Evolutionary conservation across 2,888 invertebrate species (phyloP), one percentile per base, ranked within the genome.

Genomic region (Ichneumoninae sp.): DNA sequence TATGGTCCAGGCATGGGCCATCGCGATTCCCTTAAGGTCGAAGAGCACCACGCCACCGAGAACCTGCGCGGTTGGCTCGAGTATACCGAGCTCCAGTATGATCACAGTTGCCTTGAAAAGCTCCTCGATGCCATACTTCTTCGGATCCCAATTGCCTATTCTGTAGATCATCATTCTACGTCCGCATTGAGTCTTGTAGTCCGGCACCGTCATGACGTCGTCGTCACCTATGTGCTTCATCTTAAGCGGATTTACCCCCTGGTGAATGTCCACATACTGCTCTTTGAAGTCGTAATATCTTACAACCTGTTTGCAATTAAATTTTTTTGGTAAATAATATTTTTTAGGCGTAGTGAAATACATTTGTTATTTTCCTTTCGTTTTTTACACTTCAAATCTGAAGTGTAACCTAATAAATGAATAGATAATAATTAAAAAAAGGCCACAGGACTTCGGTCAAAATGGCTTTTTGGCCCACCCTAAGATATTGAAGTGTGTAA

Each of bases 271-370:
- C 2, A 96, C 96, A 90, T 97, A 96, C 19, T 96, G 95, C 90
- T 96, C 96, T 89, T 96, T 96, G 92, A 97, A 97, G 86, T 95
- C 95, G 90, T 95, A 96, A 92, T 97, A 97, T 90, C 96, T 97
- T 73, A 96, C 96, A 88, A 97, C 94, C 97, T 97, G 94, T 88
- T 63, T 36, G 85, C 60, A 82, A 65, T 57, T 33, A 6, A 52
- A 80, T 33, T 50, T 57, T 44, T 33, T 19, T 36, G 6, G 36
- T 36, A 4, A 44, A 44, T 16, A 44, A 0, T 65, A 54, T 47
- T 77, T 63, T 71, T 52, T 10, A 50, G 1, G 0, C 3, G 50
- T 1, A 7, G 7, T 1, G 5, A 50, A 22, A 8, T 0, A 47
- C 22, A 26, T 8, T 47, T 5, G 5, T 36, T 22, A 60, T 10